Evolutionary conservation across 2,888 invertebrate species (phyloP), one percentile per base, ranked within the genome.

Genomic region (Diarsia mendica): DNA sequence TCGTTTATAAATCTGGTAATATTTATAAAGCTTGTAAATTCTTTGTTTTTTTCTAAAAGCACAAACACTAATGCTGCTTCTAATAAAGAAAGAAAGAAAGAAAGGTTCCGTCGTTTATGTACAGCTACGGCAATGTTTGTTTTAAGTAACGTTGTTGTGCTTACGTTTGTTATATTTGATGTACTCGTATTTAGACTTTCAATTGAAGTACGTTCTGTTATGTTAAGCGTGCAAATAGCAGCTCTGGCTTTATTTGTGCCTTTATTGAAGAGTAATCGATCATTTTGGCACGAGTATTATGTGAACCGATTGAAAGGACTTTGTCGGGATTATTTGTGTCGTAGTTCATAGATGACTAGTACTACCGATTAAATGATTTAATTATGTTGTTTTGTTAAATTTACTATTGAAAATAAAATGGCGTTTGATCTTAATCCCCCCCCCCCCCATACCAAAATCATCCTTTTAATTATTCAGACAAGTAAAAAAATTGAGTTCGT

Each of bases 111-210:
- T 13, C 68, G 77, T 23, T 61, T 77, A 8, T 61, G 9, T 8
- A 66, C 28, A 13, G 65, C 53, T 0, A n/a, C 60, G 18, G 44
- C 39, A 1, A 48, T 77, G 15, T 77, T 77, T 55, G 6, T 79
- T 18, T 28, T 79, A 9, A 69, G 75, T 11, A 75, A 79, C 13
- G 6, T 69, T 0, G 9, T 33, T 10, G 55, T 81, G 1, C 18
- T 75, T 3, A 66, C 51, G 2, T 70, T 77, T 60, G 13, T 60
- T 18, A 18, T 77, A 28, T 77, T 71, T 71, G 80, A 77, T 46
- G 3, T n/a, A n/a, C n/a, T n/a, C n/a, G n/a, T 72, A 60, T 72
- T 79, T 11, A 23, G 20, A 18, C 39, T 79, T 20, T 39, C 60
- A 6, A 15, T 77, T 0, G 6, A 33, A 5, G n/a, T 79, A 20